These are phyloP conservation scores for Takifugu rubripes DNA, from an alignment of 2,797 vertebrate species.

Conservation along the genomic window DNA sequence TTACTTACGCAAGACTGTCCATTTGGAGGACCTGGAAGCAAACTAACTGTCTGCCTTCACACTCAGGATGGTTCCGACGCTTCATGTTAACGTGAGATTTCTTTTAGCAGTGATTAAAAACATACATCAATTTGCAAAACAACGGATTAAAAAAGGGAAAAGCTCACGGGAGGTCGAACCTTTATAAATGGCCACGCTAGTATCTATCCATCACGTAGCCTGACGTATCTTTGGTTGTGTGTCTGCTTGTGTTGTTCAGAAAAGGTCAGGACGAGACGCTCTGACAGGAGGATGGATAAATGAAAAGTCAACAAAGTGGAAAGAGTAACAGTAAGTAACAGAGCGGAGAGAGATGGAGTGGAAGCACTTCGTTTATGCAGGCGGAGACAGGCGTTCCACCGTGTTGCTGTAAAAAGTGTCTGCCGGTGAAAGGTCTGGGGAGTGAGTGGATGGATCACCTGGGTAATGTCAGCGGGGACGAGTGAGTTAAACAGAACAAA, in stretches of 20 bases:
- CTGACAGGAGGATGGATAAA: constrained; percentile 64
- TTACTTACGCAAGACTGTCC: constrained; percentile 31
- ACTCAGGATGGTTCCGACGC: too few relatives aligned
- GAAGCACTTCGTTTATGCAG: constrained; percentile 29
- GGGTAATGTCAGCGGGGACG: constrained; percentile 2
- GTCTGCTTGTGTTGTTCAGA: constrained; percentile 38
- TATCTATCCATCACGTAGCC: constrained; percentile 36
- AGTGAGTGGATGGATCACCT: not conserved
- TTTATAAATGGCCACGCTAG: constrained; percentile 63
- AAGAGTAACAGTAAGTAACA: constrained; percentile 21
- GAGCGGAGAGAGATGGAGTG: constrained; percentile 11
- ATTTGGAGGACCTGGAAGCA: constrained; percentile 39
- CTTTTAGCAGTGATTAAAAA: constrained; percentile 1
- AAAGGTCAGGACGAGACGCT: constrained; percentile 68
- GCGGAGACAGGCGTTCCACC: constrained; percentile 1
- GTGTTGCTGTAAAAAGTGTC: not conserved
- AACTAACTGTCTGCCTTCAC: constrained; percentile 23
- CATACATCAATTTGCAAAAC: not conserved
- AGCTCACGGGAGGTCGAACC: constrained; percentile 52
- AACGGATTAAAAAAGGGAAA: constrained; percentile 31
- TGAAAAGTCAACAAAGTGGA: constrained; percentile 69
- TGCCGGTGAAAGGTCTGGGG: not conserved
- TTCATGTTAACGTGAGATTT: too few relatives aligned
- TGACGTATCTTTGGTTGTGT: constrained; percentile 11
- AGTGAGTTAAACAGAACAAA: not conserved